Conservation (phyloP, 2,888 invertebrate species). For the Uropetala carovei region DNA sequence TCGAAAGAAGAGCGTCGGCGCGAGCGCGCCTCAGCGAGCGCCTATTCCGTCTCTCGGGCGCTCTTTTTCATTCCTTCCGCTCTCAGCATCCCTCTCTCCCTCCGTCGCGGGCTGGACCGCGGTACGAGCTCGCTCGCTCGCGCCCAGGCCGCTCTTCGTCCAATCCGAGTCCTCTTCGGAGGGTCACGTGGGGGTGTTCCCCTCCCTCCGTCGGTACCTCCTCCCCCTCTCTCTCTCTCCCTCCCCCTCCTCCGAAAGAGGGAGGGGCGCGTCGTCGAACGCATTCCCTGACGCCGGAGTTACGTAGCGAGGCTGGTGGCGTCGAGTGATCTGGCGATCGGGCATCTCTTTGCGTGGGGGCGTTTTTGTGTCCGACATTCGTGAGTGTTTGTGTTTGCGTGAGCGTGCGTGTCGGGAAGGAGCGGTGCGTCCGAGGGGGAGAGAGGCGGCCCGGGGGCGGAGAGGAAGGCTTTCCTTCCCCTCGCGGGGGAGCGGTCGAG, state of each 20-base stretch:
- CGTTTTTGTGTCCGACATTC: neutral
- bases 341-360: neutral
- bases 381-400: neutral
- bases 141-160: conserved; percentile 73
- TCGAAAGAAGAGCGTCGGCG: too few relatives aligned
- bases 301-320: conserved; percentile 52
- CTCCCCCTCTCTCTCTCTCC: conserved; percentile 69
- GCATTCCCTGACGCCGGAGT: conserved; percentile 21
- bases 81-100: conserved; percentile 66
- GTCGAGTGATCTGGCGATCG: conserved; percentile 14
- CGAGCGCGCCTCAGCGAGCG: too few relatives aligned
- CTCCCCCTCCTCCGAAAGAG: conserved; percentile 67
- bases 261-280: conserved; percentile 33
- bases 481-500: neutral
- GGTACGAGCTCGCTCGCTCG: neutral
- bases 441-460: neutral
- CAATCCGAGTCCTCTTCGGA: conserved; percentile 72
- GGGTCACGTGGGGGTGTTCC: conserved; percentile 75
- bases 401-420: neutral
- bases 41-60: too few relatives aligned
- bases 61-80: too few relatives aligned
- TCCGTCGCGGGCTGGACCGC: conserved; percentile 70
- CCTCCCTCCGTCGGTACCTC: conserved; percentile 73
- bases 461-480: neutral
- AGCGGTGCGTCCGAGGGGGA: too few relatives aligned